Percentiles rank a stretch among this genome's conserved stretches.
Evolutionary conservation across 2,113 vertebrate genomes (phyloP).

Genomic region (Tursiops truncatus): DNA sequence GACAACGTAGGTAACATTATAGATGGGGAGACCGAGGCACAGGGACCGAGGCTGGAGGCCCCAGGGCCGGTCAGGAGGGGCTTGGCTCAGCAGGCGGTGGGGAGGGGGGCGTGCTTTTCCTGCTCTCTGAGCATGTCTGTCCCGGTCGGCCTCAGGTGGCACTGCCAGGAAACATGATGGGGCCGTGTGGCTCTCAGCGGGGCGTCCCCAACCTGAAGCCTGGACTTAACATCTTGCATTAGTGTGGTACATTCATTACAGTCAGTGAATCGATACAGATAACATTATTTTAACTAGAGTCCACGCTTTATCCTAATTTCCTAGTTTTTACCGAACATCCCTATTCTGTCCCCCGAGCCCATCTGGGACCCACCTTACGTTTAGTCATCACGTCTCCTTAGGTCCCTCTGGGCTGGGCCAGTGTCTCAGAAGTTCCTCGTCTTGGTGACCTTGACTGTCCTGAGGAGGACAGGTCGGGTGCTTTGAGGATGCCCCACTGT

Average conservation of each 20-base stretch:
- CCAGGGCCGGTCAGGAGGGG: fast-evolving
- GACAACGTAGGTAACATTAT: fast-evolving
- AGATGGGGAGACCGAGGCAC: not conserved
- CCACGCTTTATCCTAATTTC: fast-evolving
- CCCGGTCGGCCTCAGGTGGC: fast-evolving
- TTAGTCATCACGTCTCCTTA: fast-evolving
- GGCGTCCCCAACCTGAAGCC: not conserved
- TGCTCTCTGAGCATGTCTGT: fast-evolving
- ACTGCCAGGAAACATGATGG: fast-evolving
- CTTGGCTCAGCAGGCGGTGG: fast-evolving
- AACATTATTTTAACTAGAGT: fast-evolving
- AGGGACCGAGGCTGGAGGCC: not conserved
- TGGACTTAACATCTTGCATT: fast-evolving
- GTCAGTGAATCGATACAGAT: fast-evolving
- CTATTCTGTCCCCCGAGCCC: not conserved
- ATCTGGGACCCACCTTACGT: not conserved
- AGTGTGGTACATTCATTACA: fast-evolving
- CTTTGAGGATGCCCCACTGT: not conserved
- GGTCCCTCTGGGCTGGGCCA: not conserved
- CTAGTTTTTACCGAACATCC: fast-evolving
- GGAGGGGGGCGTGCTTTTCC: not conserved
- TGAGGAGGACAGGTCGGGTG: not conserved
- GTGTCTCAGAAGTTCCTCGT: not conserved
- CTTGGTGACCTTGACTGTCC: not conserved
- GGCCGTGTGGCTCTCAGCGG: fast-evolving